Base-by-base conservation (phyloP, 2,113 vertebrate genomes). In the Anolis carolinensis region DNA sequence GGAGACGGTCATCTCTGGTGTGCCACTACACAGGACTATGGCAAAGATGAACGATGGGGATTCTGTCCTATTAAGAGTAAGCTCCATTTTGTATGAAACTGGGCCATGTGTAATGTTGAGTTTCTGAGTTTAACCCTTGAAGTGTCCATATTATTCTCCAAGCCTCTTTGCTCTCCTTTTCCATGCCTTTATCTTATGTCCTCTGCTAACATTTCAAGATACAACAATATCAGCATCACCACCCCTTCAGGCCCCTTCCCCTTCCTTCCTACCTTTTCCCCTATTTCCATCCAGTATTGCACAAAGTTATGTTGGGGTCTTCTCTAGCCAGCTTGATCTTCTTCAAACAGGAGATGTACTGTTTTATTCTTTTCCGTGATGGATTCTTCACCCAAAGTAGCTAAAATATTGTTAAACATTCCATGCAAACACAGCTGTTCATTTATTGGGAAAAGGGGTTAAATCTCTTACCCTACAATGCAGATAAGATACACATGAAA, bases 61-160 rank as follows among this genome's bases (percentile, higher is more conserved):
- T 99, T 99, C 96, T 99, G 99, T 87, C 99, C 99, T 2, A 96
- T 99, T 84, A 98, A 98, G 94, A 98, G 99, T 99, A 95, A 98
- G 98, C 91, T 1, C 14, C 5, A 3, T 0, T 0, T 0, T 0
- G 0, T 62, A 30, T 36, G 0, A 68, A 13, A 32, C 65, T n/a
- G 44, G 39, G 2, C 30, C 2, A 14, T 18, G 32, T n/a, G 14
- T 4, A 59, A 13, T 59, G 13, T 59, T 59, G 65, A 27, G 65
- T 68, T 21, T 44, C 39, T 65, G 18, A 65, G 10, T 65, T 65
- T 48, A 48, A 34, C 20, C 36, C 2, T 48, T 25, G 55, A 18
- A 59, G 55, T 59, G 55, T 21, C 30, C 63, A 5, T 16, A 11
- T 18, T 55, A 1, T 59, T 83, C 30, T 3, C n/a, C n/a, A 32